Evolutionary conservation across 2,797 vertebrate species (phyloP), one percentile per base, ranked within the genome.

Genomic region (Centroberyx gerrardi): DNA sequence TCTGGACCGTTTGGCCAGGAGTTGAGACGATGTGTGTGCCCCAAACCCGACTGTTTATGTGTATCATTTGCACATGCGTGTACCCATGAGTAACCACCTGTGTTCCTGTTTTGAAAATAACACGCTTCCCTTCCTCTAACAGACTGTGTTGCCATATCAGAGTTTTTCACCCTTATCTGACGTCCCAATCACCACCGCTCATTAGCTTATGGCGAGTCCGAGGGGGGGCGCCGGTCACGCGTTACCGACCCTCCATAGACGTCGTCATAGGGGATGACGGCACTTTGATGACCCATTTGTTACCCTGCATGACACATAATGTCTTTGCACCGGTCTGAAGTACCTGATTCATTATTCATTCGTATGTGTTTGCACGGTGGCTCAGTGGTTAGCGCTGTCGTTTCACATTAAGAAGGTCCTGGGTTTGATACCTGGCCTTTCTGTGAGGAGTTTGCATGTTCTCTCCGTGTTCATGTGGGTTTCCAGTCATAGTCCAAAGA

Each of bases 121-220:
- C 81, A 82, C 56, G 70, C 85, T 83, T 49, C 53, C 63, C 75
- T 84, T 59, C 8, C 81, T 87, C 76, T 40, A 84, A 87, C 91
- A 71, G 83, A 74, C 80, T 18, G 66, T 91, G 92, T 93, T 93
- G 88, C 81, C 90, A 87, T 82, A 92, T 90, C 90, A 87, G 70
- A 82, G 67, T 68, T 78, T 59, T 75, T 74, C 63, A 59, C 52
- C 80, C 71, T 85, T 90, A 89, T 92, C 92, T 72, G 68, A 40
- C 68, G 18, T 62, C 17, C 68, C 7, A 12, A 88, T 90, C 84
- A 40, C 69, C 74, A 55, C 63, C 17, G 12, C 75, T 79, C 81
- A 68, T 87, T 74, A 83, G 70, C 68, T 63, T 49, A 40, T 27
- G 78, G 58, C 49, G 13, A 2, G 12, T 68, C 49, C 1, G 27